A percentile compares a stretch with the other conserved stretches of the same genome.
phyloP scores from a whole-genome alignment of 1,140 invertebrate species.

The Oedothorax gibbosus region DNA sequence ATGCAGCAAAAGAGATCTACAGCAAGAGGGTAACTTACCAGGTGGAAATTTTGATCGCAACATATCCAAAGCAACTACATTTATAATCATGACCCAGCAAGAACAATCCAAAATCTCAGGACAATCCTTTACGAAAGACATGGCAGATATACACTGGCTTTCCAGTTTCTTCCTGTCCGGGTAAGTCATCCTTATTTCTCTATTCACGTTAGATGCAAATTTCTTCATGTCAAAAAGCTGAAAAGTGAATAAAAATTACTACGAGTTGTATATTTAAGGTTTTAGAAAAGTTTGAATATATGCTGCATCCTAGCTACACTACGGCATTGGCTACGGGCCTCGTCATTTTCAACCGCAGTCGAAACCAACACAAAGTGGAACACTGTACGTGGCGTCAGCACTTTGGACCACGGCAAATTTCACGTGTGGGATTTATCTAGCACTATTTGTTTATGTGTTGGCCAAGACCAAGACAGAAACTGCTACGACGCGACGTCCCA shows the following conservation, averaged over 20 bases:
- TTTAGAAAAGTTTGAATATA: too few species aligned
- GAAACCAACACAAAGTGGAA: too few species aligned
- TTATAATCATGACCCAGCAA: constrained; percentile 95
- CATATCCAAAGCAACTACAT: constrained; percentile 96
- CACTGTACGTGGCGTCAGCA: too few species aligned
- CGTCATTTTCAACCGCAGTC: neutral
- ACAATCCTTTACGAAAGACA: constrained; percentile 91
- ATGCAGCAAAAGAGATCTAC: too few species aligned
- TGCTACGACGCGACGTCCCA: too few species aligned
- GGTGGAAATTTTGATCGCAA: constrained; percentile 78
- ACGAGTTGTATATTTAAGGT: too few species aligned
- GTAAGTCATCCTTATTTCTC: constrained; percentile 85
- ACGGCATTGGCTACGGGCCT: neutral
- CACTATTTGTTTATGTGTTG: too few species aligned
- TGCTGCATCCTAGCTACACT: too few species aligned
- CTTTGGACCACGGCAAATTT: too few species aligned
- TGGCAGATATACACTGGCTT: constrained; percentile 88
- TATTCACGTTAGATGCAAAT: constrained; percentile 90
- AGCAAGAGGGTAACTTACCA: constrained; percentile 3
- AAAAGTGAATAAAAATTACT: neutral
- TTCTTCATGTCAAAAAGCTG: constrained; percentile 96
- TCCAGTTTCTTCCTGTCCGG: constrained; percentile 88
- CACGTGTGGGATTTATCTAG: too few species aligned
- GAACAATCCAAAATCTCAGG: constrained; percentile 88
- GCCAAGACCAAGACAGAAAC: too few species aligned